phyloP scores from a whole-genome alignment of 2,888 invertebrate genomes.

The Drosophila fungiperda region DNA sequence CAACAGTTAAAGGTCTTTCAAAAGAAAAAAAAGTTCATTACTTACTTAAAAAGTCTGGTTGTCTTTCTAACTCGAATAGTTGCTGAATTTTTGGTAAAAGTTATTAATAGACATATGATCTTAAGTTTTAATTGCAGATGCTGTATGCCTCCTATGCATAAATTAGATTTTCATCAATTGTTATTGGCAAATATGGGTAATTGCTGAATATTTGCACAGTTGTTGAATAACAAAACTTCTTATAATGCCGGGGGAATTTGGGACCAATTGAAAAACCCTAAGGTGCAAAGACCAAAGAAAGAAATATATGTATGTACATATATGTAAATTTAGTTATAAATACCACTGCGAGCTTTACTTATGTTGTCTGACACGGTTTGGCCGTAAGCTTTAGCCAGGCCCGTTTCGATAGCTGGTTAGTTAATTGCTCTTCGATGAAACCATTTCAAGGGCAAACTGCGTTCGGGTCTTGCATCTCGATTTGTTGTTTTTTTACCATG shows the following conservation, averaged over 20 bases:
- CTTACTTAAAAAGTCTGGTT: background rate
- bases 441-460: constrained; percentile 71
- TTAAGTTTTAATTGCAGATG: background rate
- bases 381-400: constrained; percentile 31
- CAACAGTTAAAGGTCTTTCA: constrained; percentile 19
- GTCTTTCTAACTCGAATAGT: background rate
- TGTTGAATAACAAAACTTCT: constrained; percentile 12
- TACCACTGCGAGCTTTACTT: constrained; percentile 13
- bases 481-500: constrained; percentile 16
- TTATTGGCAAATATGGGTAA: constrained; percentile 20
- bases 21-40: background rate
- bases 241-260: constrained; percentile 1
- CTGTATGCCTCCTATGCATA: constrained; percentile 15
- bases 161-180: constrained; percentile 19
- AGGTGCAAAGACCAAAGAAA: constrained; percentile 43
- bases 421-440: constrained; percentile 72
- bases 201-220: constrained; percentile 51
- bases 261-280: constrained; percentile 7
- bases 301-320: background rate
- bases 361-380: constrained; percentile 44
- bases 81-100: background rate
- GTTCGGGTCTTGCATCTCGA: constrained; percentile 58
- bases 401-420: constrained; percentile 55
- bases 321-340: constrained; percentile 7
- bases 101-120: constrained; percentile 12